phyloP scores from a whole-genome alignment of 2,797 vertebrate species.

The Simalia tracyae region DNA sequence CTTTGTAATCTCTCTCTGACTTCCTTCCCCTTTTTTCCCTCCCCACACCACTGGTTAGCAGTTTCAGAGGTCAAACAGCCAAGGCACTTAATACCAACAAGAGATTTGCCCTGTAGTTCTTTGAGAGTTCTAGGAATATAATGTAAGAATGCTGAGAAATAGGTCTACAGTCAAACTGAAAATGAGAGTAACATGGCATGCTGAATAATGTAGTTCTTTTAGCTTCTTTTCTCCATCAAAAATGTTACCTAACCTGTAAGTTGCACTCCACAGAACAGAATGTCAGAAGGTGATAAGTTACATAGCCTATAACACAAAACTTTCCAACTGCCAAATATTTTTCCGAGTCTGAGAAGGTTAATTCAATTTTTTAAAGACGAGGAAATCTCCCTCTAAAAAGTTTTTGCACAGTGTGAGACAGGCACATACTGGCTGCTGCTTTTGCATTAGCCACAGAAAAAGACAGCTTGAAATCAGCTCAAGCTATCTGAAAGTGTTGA shows the following conservation, averaged over 20 bases:
- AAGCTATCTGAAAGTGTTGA: neutral
- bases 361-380: neutral
- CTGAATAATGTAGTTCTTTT: rapidly evolving
- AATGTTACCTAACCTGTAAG: constrained; percentile 28
- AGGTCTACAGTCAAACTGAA: neutral
- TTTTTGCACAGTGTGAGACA: neutral
- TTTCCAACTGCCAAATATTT: neutral
- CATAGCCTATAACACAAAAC: neutral
- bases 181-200: neutral
- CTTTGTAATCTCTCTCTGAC: neutral
- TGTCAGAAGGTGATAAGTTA: neutral
- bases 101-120: neutral
- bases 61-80: constrained; percentile 31
- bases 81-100: neutral
- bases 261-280: constrained; percentile 1
- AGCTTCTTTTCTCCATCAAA: neutral
- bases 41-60: neutral
- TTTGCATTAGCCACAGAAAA: neutral
- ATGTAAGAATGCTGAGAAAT: neutral
- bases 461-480: neutral
- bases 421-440: neutral
- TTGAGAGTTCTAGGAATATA: neutral
- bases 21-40: neutral
- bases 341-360: neutral
- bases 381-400: neutral